Evolutionary conservation across 2,888 invertebrate species (phyloP), one percentile per base, ranked within the genome.

Genomic region (Torymus auratus): DNA sequence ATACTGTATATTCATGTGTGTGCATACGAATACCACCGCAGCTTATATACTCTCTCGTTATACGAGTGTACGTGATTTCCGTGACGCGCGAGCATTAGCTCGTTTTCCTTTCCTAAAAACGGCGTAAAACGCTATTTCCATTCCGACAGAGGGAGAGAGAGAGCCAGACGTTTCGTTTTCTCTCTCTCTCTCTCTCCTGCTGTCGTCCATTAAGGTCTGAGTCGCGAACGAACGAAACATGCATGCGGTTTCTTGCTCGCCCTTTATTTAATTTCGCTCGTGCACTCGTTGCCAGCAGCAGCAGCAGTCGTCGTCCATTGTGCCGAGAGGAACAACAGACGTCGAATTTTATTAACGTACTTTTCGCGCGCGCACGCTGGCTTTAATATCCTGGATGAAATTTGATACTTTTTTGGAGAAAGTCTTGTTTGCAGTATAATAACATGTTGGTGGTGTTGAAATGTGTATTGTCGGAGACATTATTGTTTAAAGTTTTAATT

Each of bases 41-140:
- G 7, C 41, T 5, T 10, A 10, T 41, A 41, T n/a, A n/a, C n/a
- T n/a, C 41, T 7, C 41, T 41, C 41, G 41, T 41, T 41, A 20
- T 12, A 50, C n/a, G 17, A 14, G 17, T 41, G 7, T 62, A 52
- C 69, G 69, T 20, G 50, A 73, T 79, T 73, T 79, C 56, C 72
- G 61, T 67, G 68, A 55, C 53, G 55, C 14, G 28, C 12, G 41
- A 50, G 41, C 61, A 14, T 64, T 68, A 62, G 50, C 68, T 60
- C 17, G 65, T 62, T 70, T 80, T 74, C 74, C 17, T 69, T 75
- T 74, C 72, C 55, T 61, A 79, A 80, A 73, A 74, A 74, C 74
- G 55, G 58, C 58, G 74, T 70, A 53, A 76, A 80, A 80, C 58
- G 74, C 69, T 80, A 80, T 80, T 80, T 80, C 13, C 74, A 80